Conservation (phyloP, 1,140 invertebrate species). For the Colletes latitarsis region DNA sequence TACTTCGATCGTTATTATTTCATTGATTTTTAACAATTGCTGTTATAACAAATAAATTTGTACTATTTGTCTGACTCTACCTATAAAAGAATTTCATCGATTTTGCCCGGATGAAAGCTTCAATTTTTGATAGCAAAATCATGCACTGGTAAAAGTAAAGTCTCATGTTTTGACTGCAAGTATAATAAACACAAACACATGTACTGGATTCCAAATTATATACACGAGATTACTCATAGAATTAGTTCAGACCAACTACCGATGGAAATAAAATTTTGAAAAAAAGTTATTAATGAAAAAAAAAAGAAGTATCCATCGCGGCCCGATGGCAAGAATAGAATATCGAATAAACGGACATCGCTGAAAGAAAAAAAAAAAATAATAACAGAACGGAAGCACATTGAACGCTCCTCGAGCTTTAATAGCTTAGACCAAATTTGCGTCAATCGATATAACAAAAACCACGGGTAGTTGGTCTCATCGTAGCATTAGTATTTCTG, state of each 20-base stretch:
- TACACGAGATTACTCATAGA: background rate
- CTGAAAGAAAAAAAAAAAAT: background rate
- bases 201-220: constrained; percentile 30
- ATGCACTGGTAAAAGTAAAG: no score
- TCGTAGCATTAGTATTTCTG: constrained; percentile 5
- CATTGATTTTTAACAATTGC: no score
- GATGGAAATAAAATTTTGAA: background rate
- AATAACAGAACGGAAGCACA: background rate
- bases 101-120: no score
- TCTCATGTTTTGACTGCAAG: background rate
- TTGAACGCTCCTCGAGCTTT: background rate
- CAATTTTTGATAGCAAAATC: background rate
- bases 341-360: background rate
- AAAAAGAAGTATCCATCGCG: background rate
- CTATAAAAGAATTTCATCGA: no score
- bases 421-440: background rate
- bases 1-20: no score
- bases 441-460: constrained; percentile 17
- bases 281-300: background rate
- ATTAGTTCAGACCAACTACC: constrained; percentile 1
- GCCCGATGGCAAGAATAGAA: background rate
- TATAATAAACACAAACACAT: constrained; percentile 25
- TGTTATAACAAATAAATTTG: no score
- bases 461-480: constrained; percentile 11
- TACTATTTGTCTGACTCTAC: no score